These are phyloP conservation scores for Zaprionus ghesquierei DNA, from an alignment of 1,140 invertebrate species.

Conservation along the genomic window DNA sequence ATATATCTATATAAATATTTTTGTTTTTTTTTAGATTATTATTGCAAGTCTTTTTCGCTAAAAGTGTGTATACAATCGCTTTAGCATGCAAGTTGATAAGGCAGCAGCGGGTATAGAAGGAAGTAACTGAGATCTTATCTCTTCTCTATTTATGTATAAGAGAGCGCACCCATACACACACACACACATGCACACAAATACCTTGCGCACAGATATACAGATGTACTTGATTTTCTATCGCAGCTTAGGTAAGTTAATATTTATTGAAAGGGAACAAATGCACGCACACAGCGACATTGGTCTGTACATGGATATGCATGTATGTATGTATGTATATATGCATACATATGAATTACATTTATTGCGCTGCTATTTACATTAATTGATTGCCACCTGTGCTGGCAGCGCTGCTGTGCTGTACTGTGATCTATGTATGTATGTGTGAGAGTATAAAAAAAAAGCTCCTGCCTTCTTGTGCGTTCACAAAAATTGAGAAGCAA, in stretches of 20 bases:
- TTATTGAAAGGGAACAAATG: neutral
- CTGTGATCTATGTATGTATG: no score
- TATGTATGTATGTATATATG: neutral
- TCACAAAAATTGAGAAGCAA: conserved; percentile 63
- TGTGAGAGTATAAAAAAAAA: no score
- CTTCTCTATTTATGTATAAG: neutral
- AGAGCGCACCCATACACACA: neutral
- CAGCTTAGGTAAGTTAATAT: neutral
- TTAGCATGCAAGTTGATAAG: conserved; percentile 34
- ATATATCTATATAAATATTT: neutral
- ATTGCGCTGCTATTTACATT: neutral
- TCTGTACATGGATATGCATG: neutral
- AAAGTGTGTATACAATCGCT: conserved; percentile 8
- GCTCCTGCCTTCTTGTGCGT: conserved; percentile 53
- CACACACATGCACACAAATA: neutral
- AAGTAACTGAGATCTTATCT: conserved; percentile 31
- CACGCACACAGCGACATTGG: neutral
- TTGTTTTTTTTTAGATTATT: conserved; percentile 38
- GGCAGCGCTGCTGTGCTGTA: neutral
- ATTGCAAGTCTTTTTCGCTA: conserved; percentile 9
- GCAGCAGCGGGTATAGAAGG: neutral
- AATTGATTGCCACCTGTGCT: neutral
- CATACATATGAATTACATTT: neutral
- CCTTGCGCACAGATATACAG: neutral
- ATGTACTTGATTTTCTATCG: neutral